phyloP scores from a whole-genome alignment of 2,797 vertebrate species.

The Xiphophorus birchmanni region DNA sequence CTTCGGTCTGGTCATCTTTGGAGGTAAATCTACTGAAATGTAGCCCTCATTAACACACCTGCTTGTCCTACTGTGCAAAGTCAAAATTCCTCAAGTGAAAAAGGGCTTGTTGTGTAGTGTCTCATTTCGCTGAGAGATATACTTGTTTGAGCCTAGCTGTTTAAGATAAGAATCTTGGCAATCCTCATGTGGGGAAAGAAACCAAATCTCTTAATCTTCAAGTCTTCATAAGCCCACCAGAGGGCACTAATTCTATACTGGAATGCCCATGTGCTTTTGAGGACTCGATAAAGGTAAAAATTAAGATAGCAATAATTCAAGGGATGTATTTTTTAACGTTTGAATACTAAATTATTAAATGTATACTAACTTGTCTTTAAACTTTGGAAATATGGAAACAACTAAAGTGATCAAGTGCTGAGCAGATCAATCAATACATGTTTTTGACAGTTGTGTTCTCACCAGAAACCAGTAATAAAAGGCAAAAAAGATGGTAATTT shows the following conservation, averaged over 20 bases:
- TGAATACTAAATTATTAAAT: not conserved
- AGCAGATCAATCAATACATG: not conserved
- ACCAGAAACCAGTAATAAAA: not conserved
- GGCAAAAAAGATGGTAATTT: not conserved
- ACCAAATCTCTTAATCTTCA: not conserved
- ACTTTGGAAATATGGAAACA: not conserved
- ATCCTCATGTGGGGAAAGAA: not conserved
- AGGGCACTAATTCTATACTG: not conserved
- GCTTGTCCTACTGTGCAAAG: not conserved
- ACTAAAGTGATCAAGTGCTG: not conserved
- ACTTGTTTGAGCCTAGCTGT: not conserved
- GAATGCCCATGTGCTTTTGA: not conserved
- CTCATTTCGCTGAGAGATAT: not conserved
- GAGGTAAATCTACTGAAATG: conserved; percentile 76
- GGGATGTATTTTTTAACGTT: not conserved
- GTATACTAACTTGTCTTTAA: not conserved
- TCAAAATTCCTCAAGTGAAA: not conserved
- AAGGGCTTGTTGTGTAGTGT: not conserved
- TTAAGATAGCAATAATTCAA: not conserved
- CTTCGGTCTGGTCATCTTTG: conserved; percentile 92
- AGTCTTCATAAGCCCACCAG: not conserved
- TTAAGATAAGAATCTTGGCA: not conserved
- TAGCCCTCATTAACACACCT: not conserved
- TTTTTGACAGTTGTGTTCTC: not conserved
- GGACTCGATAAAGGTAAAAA: not conserved